Evolutionary conservation across 2,888 invertebrate genomes (phyloP).

Genomic region (Dynastes hyllus): DNA sequence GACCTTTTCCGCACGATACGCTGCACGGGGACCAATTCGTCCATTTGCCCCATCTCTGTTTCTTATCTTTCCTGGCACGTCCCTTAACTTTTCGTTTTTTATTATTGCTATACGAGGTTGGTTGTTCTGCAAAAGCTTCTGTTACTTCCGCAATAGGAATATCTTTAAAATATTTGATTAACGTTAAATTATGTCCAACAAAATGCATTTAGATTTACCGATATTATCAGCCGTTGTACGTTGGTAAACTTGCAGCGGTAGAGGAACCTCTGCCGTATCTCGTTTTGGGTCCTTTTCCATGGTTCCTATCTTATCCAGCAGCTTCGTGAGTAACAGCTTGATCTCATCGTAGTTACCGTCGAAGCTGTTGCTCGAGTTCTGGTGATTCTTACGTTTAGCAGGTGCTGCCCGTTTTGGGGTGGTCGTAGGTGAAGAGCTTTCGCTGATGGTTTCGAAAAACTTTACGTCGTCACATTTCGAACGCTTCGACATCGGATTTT

Average conservation of each 20-base stretch:
- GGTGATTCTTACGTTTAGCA: slow-evolving; percentile 35
- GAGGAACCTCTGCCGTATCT: slow-evolving; percentile 26
- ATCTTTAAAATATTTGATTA: slow-evolving; percentile 9
- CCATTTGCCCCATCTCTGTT: slow-evolving; percentile 72
- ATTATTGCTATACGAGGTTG: not conserved
- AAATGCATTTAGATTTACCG: not conserved
- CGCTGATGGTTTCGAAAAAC: slow-evolving; percentile 55
- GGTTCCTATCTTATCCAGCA: slow-evolving; percentile 54
- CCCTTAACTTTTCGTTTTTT: slow-evolving; percentile 42
- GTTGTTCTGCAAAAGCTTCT: not conserved
- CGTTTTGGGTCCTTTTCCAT: slow-evolving; percentile 53
- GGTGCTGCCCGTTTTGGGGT: not conserved
- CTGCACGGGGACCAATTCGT: slow-evolving; percentile 78
- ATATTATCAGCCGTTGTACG: not conserved
- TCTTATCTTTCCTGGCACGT: slow-evolving; percentile 41
- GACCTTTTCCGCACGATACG: slow-evolving; percentile 78
- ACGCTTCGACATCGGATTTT: slow-evolving; percentile 40
- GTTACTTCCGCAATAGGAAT: slow-evolving; percentile 4
- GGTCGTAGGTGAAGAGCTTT: slow-evolving; percentile 30
- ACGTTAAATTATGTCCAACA: not conserved
- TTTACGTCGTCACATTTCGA: slow-evolving; percentile 51
- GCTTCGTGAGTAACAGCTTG: slow-evolving; percentile 53
- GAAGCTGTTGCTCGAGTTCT: not conserved
- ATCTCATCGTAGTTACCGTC: slow-evolving; percentile 55
- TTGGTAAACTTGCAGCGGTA: not conserved